Base-by-base conservation (phyloP, 1,140 invertebrate genomes). In the Ceratitis capitata region DNA sequence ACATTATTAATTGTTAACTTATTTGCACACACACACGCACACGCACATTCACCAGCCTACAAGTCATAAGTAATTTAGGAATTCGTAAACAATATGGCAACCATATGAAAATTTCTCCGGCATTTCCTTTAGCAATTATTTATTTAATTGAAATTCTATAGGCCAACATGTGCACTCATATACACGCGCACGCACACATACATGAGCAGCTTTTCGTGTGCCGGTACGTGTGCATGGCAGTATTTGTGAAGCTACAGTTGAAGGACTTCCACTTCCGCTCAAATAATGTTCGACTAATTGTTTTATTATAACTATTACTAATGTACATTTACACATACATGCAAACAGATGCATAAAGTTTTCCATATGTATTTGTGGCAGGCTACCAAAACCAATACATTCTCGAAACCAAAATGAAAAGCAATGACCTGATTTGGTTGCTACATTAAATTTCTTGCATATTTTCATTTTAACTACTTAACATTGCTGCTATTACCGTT, bases 121-220 rank as follows among this genome's bases (percentile, higher is more conserved):
- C 61, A 69, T 69, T 69, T n/a, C 61, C 61, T 32, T 35, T 32
- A 35, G 61, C 5, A 69, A 69, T 69, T 69, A 69, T 69, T 69
- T 69, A 16, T 69, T 69, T 69, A 69, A 69, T 69, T 69, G 61
- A 69, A 69, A 35, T 69, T 69, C 26, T 35, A 35, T 29, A n/a
- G n/a, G n/a, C n/a, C 19, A 4, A n/a, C 19, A 23, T 19, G 14
- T 19, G 23, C 51, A 56, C 51, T 14, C 3, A 56, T 7, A 53
- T n/a, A 53, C 51, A 53, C n/a, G 7, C 49, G 0, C 49, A n/a
- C 16, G 16, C 3, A n/a, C 12, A 19, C 16, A 53, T 12, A 53
- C 49, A 5, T 53, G 49, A 19, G 49, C n/a, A 19, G 4, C 16
- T n/a, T 53, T 53, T 2, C 3, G 19, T 53, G 4, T 61, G 10